Base-by-base conservation (phyloP, 2,888 invertebrate genomes). In the Mythimna albipuncta region DNA sequence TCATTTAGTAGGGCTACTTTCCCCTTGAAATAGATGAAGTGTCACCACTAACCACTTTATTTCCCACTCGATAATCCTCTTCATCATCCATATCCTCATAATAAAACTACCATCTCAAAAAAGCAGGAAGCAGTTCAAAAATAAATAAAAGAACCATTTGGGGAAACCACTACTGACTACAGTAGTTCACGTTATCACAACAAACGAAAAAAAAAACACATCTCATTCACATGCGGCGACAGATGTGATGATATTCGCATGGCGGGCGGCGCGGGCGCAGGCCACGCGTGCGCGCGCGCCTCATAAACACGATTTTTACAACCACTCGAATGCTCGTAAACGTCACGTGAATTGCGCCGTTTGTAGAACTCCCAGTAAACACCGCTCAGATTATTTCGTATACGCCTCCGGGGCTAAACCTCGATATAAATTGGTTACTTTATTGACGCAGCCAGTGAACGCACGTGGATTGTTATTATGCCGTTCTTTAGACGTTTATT, bases 271-370 rank as follows among this genome's bases (percentile, higher is more conserved):
- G 89, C 88, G 81, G 82, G 91, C 91, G 92, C 91, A 89, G 85
- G 85, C 90, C 93, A 91, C 90, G 93, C 92, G 93, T 91, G 89
- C 89, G 83, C 86, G 90, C 85, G 88, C 89, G 88, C 89, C 87
- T 91, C 93, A 94, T 95, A 94, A 95, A 95, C 94, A 94, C 95
- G 93, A 95, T 95, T 96, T 96, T 96, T 95, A 95, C 94, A 93
- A 94, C 94, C 94, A 91, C 95, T 95, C 92, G 90, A 95, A 92
- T 89, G 93, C 90, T 95, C 95, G 93, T 96, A 95, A 95, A 95
- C 93, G 95, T 96, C 96, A 94, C 94, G 91, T 92, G 93, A 93
- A 95, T 94, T 94, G 94, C 95, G 91, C 94, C 96, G 92, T 95
- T 95, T 95, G 94, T 95, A 95, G 95, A 94, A 93, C 94, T 93